Percentiles rank a stretch among this genome's conserved stretches.
These are phyloP conservation scores for Tragelaphus strepsiceros DNA, from an alignment of 2,113 vertebrate species.

Conservation along the genomic window DNA sequence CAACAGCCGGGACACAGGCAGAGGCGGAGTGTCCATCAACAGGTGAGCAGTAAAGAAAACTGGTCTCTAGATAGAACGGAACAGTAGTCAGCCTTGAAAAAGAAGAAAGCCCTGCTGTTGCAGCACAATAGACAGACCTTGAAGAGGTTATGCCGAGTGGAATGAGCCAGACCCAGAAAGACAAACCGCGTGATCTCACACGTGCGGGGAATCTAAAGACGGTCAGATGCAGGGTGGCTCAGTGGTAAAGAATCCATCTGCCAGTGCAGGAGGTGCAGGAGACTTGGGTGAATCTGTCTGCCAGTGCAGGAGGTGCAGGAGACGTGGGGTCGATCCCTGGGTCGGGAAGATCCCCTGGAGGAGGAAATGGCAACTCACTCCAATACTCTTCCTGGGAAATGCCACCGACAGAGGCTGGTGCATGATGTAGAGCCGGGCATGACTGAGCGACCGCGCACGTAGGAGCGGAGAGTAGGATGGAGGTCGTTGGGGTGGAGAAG, in stretches of 20 bases:
- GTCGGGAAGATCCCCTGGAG: not conserved
- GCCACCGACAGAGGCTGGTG: not conserved
- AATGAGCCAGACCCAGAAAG: accelerated
- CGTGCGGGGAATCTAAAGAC: not conserved
- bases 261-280: accelerated
- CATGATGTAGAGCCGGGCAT: accelerated
- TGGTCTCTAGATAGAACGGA: accelerated
- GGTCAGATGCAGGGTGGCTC: not conserved
- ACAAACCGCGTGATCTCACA: accelerated
- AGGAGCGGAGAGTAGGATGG: not conserved
- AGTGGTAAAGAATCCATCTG: not conserved
- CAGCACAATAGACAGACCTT: accelerated
- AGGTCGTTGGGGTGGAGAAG: too few species aligned
- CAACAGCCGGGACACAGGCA: accelerated
- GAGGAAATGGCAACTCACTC: not conserved
- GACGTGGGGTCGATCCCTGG: accelerated
- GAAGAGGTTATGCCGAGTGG: not conserved
- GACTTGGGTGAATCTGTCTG: not conserved
- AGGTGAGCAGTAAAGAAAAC: not conserved
- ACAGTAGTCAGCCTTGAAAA: not conserved
- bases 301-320: accelerated
- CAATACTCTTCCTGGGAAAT: not conserved
- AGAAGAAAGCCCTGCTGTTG: not conserved
- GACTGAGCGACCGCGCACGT: accelerated
- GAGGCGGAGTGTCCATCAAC: not conserved